A percentile compares a stretch with the other conserved stretches of the same genome.
These are phyloP conservation scores for Drosophila novamexicana DNA, from an alignment of 1,140 invertebrate species.

Conservation along the genomic window DNA sequence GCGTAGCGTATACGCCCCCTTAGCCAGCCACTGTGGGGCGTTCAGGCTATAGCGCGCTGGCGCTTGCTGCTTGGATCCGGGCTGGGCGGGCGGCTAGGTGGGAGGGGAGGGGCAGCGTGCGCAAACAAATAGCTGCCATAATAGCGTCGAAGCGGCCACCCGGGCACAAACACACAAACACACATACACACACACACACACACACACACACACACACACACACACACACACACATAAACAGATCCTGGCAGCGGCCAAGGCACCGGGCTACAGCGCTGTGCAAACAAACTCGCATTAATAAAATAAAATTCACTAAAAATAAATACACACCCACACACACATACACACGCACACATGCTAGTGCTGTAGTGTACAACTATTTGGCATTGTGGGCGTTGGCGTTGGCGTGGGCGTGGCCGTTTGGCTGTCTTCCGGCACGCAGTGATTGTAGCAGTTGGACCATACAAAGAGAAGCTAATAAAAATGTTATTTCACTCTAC, in stretches of 20 bases:
- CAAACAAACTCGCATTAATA: slow-evolving; percentile 72
- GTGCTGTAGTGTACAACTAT: slow-evolving; percentile 44
- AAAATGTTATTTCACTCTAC: slow-evolving; percentile 15
- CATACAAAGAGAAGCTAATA: slow-evolving; percentile 24
- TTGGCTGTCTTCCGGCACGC: slow-evolving; percentile 6
- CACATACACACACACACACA: neutral
- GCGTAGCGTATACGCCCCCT: slow-evolving; percentile 63
- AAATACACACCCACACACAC: slow-evolving; percentile 15
- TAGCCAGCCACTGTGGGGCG: slow-evolving; percentile 3
- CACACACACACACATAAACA: neutral
- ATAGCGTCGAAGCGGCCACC: slow-evolving; percentile 54
- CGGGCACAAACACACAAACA: slow-evolving; percentile 29
- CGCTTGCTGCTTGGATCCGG: neutral
- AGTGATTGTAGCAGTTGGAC: slow-evolving; percentile 11
- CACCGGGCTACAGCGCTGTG: neutral
- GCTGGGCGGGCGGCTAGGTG: slow-evolving; percentile 11
- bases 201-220: neutral
- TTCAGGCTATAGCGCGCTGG: neutral
- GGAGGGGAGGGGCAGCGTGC: neutral
- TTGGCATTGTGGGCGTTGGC: slow-evolving; percentile 41
- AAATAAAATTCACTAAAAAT: slow-evolving; percentile 56
- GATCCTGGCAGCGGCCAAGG: slow-evolving; percentile 39
- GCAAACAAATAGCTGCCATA: slow-evolving; percentile 75
- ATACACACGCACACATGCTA: neutral
- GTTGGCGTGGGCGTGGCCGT: slow-evolving; percentile 12